phyloP scores from a whole-genome alignment of 2,113 vertebrate genomes.

The Larimichthys crocea region DNA sequence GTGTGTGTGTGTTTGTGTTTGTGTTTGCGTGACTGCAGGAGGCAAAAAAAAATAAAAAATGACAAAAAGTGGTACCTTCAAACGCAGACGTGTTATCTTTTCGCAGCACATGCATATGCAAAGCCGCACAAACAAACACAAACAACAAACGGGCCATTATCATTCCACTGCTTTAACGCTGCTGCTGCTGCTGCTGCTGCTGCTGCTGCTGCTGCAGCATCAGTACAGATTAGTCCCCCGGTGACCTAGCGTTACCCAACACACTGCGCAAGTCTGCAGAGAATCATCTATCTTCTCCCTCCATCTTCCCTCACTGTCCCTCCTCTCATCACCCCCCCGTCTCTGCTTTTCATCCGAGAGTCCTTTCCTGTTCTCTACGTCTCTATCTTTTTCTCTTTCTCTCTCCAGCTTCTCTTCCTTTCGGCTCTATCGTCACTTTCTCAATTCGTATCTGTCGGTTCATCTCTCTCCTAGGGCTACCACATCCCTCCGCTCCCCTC shows the following conservation, averaged over 20 bases:
- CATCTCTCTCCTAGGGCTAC: conserved; percentile 47
- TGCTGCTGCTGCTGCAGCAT: conserved; percentile 71
- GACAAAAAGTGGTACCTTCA: conserved; percentile 35
- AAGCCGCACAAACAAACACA: conserved; percentile 65
- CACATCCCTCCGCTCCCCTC: conserved; percentile 18
- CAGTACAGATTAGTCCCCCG: conserved; percentile 66
- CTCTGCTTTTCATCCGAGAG: conserved; percentile 38
- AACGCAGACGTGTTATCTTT: conserved; percentile 28
- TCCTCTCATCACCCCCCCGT: conserved; percentile 6
- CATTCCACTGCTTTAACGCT: conserved; percentile 71
- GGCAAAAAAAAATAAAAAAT: conserved; percentile 33
- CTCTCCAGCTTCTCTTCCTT: conserved; percentile 9
- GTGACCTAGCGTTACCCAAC: conserved; percentile 74
- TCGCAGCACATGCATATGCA: conserved; percentile 47
- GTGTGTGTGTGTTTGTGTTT: conserved; percentile 3
- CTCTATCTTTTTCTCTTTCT: conserved; percentile 41
- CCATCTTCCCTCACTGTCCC: conserved; percentile 56
- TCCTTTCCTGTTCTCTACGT: conserved; percentile 45
- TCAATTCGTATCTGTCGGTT: conserved; percentile 13
- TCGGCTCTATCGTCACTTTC: conserved; percentile 29
- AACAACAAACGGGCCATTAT: conserved; percentile 71
- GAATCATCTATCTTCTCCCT: conserved; percentile 64
- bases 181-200: conserved; percentile 68
- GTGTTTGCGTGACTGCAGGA: not conserved
- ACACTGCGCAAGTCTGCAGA: conserved; percentile 74